Evolutionary conservation across 2,113 vertebrate species (phyloP).

Genomic region (Opisthocomus hoazin): DNA sequence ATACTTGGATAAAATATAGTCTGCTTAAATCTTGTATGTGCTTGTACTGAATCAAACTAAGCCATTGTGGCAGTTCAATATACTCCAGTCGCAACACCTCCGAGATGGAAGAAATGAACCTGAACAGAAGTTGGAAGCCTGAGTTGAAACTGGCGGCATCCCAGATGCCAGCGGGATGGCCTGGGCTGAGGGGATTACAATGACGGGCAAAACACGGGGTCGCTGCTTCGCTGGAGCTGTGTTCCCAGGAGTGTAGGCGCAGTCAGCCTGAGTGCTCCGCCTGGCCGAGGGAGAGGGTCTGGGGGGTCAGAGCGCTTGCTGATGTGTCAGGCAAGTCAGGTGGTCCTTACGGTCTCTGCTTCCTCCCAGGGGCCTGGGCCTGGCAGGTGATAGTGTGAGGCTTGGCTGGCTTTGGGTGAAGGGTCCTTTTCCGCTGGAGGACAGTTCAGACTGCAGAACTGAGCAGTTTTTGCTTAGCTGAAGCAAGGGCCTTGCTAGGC

Average conservation of each 20-base stretch:
- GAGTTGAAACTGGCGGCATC: background rate
- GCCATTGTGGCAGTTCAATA: conserved; percentile 15
- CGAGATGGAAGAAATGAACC: background rate
- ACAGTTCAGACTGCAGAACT: background rate
- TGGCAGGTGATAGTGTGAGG: background rate
- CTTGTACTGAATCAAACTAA: background rate
- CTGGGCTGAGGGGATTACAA: background rate
- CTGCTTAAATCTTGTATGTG: conserved; percentile 44
- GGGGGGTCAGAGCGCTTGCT: background rate
- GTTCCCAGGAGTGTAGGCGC: background rate
- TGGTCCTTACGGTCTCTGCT: background rate
- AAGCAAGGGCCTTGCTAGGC: background rate
- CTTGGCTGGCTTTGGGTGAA: background rate
- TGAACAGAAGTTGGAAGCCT: background rate
- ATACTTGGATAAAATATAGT: background rate
- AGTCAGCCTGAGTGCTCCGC: background rate
- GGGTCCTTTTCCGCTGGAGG: fast-evolving
- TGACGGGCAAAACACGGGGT: fast-evolving
- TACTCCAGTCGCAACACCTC: background rate
- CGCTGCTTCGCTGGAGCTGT: background rate
- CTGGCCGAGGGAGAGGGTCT: background rate
- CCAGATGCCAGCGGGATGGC: background rate
- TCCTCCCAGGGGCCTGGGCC: background rate
- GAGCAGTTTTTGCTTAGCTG: background rate
- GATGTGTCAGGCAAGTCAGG: background rate